Conservation (phyloP, 1,140 invertebrate species). For the Sipha flava region DNA sequence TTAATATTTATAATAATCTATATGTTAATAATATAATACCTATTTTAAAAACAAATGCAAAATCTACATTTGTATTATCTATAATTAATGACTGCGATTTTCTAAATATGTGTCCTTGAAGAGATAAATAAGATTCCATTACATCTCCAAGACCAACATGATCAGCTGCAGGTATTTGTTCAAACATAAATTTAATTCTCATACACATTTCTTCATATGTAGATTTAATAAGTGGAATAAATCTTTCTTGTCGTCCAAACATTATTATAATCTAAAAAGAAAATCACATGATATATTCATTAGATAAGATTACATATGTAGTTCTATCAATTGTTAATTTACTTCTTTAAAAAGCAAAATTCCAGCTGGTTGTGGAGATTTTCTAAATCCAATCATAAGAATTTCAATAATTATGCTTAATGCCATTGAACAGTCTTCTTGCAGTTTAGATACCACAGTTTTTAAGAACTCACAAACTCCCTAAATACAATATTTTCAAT, state of each 20-base stretch:
- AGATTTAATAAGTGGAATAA: slow-evolving; percentile 1
- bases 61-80: not conserved
- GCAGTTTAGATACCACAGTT: not conserved
- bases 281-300: not conserved
- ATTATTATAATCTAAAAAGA: not conserved
- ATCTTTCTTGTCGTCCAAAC: not conserved
- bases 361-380: slow-evolving; percentile 16
- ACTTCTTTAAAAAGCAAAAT: slow-evolving; percentile 26
- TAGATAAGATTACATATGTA: not conserved
- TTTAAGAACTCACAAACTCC: slow-evolving; percentile 19
- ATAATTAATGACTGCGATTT: not conserved
- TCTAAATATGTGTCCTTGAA: slow-evolving; percentile 19
- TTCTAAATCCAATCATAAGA: slow-evolving; percentile 19
- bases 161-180: slow-evolving; percentile 2
- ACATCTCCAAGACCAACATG: slow-evolving; percentile 4
- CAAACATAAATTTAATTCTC: not conserved
- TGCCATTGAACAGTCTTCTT: not conserved
- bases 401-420: slow-evolving; percentile 14
- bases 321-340: not conserved
- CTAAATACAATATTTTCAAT: not conserved
- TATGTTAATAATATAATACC: not conserved
- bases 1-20: not conserved
- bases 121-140: slow-evolving; percentile 15
- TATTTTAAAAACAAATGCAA: slow-evolving; percentile 7
- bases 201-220: slow-evolving; percentile 24